Evolutionary conservation across 2,113 vertebrate genomes (phyloP), one percentile per base, ranked within the genome.

Genomic region (Ranitomeya variabilis): DNA sequence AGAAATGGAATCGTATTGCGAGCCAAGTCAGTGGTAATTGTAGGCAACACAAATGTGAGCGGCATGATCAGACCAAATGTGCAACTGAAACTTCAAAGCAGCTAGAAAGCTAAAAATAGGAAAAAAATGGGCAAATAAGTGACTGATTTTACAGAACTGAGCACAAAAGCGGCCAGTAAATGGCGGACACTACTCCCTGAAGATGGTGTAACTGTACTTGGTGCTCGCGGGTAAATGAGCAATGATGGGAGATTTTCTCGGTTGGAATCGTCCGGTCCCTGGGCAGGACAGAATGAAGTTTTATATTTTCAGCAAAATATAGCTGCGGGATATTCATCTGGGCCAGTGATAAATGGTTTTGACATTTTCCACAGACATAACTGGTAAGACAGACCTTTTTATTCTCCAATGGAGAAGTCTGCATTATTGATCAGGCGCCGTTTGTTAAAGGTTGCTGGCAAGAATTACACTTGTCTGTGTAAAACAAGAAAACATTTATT

Each of bases 401-500:
- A 90, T 93, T 93, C 91, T 93, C 89, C 90, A 76, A 89, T 91
- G 90, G 87, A 93, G 89, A 91, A 91, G 89, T 90, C 91, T 90
- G 85, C 91, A 91, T 92, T 93, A 92, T 92, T 91, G 93, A 93
- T 94, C 91, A 92, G 89, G 37, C 86, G 87, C 90, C 91, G 92
- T 93, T 93, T 90, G 90, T 92, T 91, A 93, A 91, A 92, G 84
- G 86, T 89, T 91, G 86, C 90, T 87, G 54, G 83, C 54, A 86
- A 90, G 80, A 91, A 92, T 91, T 89, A 91, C 82, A 87, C n/a
- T 79, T 74, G 54, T 80, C 89, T 82, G 76, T 90, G 81, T 62
- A 83, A 76, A 74, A 80, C 80, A 88, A 60, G 54, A 74, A 71
- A 51, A 82, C 19, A 82, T 74, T 71, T 87, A 57, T 37, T 82